Conservation (phyloP, 1,140 invertebrate species). For the Psilanteris sp. region DNA sequence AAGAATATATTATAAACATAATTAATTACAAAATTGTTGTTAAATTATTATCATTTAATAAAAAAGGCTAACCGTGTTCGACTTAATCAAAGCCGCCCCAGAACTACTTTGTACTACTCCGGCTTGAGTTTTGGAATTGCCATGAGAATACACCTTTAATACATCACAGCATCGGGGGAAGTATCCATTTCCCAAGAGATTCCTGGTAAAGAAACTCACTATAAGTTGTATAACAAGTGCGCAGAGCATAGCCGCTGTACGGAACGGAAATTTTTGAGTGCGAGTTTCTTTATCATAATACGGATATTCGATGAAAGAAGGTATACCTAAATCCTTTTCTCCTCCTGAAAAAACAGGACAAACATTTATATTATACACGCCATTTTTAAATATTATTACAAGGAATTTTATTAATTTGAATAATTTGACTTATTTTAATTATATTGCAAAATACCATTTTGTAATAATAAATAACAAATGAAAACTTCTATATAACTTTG, state of each 20-base stretch:
- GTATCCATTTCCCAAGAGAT: conserved; percentile 81
- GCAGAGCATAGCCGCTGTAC: conserved; percentile 82
- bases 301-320: conserved; percentile 83
- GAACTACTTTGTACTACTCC: conserved; percentile 76
- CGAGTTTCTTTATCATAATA: conserved; percentile 80
- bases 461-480: background rate
- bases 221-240: conserved; percentile 82
- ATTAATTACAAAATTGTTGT: too few relatives aligned
- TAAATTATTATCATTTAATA: too few relatives aligned
- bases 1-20: too few relatives aligned
- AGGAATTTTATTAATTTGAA: too few relatives aligned
- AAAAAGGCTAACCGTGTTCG: conserved; percentile 60
- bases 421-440: too few relatives aligned
- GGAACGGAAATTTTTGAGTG: conserved; percentile 83
- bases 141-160: conserved; percentile 74
- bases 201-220: conserved; percentile 81
- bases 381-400: too few relatives aligned
- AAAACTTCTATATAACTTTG: background rate
- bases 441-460: too few relatives aligned
- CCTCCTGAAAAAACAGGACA: conserved; percentile 78
- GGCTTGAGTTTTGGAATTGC: conserved; percentile 73
- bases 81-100: conserved; percentile 76
- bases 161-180: conserved; percentile 79
- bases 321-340: conserved; percentile 83
- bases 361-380: background rate